phyloP scores from a whole-genome alignment of 2,113 vertebrate species.

The Blennius ocellaris region DNA sequence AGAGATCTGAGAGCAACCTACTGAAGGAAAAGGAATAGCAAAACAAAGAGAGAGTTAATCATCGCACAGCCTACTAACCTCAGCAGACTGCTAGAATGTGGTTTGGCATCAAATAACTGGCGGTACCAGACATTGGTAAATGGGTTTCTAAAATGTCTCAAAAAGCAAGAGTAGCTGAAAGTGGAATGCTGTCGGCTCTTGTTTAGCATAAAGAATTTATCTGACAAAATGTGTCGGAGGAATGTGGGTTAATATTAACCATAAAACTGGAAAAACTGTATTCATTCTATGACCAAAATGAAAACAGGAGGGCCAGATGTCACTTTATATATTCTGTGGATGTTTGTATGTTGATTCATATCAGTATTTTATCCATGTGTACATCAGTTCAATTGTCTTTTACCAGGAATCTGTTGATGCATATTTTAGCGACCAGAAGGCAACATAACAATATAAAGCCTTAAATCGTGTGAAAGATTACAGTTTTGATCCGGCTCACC shows the following conservation, averaged over 20 bases:
- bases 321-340: not conserved
- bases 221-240: slow-evolving; percentile 19
- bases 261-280: not conserved
- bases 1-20: slow-evolving; percentile 75
- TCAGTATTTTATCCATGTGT: not conserved
- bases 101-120: slow-evolving; percentile 74
- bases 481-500: not conserved
- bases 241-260: not conserved
- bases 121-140: slow-evolving; percentile 67
- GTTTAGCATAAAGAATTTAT: slow-evolving; percentile 15
- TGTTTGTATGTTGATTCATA: not conserved
- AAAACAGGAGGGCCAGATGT: not conserved
- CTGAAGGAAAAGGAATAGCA: slow-evolving; percentile 69
- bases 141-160: slow-evolving; percentile 42
- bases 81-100: slow-evolving; percentile 50
- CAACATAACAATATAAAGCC: too few species aligned
- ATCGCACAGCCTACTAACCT: slow-evolving; percentile 74
- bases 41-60: slow-evolving; percentile 80
- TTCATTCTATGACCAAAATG: not conserved
- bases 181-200: slow-evolving; percentile 50
- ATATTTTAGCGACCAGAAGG: too few species aligned
- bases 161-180: slow-evolving; percentile 19
- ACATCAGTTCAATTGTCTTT: not conserved
- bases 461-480: not conserved
- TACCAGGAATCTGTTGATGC: not conserved